phyloP scores from a whole-genome alignment of 2,888 invertebrate genomes.

The Nemotelus nigrinus region DNA sequence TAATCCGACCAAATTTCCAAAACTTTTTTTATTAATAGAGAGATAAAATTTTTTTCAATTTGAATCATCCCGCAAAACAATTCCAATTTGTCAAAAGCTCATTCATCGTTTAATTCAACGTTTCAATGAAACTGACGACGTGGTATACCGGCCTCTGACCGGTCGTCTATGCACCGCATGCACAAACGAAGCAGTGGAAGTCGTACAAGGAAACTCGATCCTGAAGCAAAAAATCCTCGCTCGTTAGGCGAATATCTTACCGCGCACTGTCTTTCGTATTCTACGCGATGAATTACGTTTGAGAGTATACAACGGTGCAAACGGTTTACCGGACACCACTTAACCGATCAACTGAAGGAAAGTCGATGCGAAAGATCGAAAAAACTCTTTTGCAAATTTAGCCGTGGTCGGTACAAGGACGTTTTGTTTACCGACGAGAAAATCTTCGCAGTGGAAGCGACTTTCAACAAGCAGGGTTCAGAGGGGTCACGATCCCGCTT shows the following conservation, averaged over 20 bases:
- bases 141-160: too few relatives aligned
- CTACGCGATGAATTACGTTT: constrained; percentile 5
- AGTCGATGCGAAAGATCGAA: constrained; percentile 8
- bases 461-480: neutral
- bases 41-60: too few relatives aligned
- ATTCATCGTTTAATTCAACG: too few relatives aligned
- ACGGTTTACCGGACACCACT: neutral
- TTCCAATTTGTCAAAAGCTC: too few relatives aligned
- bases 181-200: too few relatives aligned
- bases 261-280: constrained; percentile 11
- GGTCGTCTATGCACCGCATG: too few relatives aligned
- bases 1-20: too few relatives aligned
- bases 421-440: constrained; percentile 13
- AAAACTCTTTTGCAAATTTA: neutral
- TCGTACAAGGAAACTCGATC: neutral
- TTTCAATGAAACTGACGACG: too few relatives aligned
- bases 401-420: neutral
- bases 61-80: too few relatives aligned
- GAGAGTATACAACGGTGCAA: neutral
- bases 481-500: constrained; percentile 37
- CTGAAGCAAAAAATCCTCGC: neutral
- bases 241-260: neutral
- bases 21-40: too few relatives aligned
- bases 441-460: constrained; percentile 13
- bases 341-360: constrained; percentile 1